These are phyloP conservation scores for Ailuropoda melanoleuca DNA, from an alignment of 2,113 vertebrate species.

Conservation along the genomic window DNA sequence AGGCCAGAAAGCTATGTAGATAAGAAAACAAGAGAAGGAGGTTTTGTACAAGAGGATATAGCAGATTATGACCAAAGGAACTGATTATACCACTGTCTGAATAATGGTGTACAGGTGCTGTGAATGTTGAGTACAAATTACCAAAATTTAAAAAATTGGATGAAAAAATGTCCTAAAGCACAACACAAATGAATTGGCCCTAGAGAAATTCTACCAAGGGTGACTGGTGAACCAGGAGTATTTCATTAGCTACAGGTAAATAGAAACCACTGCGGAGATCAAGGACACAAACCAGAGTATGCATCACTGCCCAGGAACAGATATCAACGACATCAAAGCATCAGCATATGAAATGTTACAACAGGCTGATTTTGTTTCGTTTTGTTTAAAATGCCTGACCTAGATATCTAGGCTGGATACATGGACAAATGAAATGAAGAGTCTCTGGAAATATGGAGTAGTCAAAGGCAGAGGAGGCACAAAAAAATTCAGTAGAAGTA, in stretches of 20 bases:
- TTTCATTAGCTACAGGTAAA: background rate
- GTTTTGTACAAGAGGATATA: background rate
- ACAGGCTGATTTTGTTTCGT: background rate
- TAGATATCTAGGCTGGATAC: background rate
- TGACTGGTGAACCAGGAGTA: background rate
- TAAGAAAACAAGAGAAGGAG: background rate
- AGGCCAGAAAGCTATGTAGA: background rate
- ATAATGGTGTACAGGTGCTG: background rate
- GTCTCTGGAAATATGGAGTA: background rate
- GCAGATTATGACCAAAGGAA: background rate
- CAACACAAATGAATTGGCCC: background rate
- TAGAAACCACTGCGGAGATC: background rate
- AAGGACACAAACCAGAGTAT: background rate
- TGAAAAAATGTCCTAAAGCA: background rate
- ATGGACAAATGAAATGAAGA: background rate
- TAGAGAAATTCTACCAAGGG: background rate
- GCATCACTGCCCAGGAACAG: background rate
- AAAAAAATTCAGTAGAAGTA: background rate
- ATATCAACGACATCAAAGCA: background rate
- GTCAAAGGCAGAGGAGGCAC: background rate
- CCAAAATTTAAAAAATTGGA: background rate
- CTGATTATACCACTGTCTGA: background rate
- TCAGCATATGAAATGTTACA: background rate
- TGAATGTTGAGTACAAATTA: background rate
- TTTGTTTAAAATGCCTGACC: background rate